Conservation (phyloP, 1,140 invertebrate genomes). For the Dolichoris vasculosae region DNA sequence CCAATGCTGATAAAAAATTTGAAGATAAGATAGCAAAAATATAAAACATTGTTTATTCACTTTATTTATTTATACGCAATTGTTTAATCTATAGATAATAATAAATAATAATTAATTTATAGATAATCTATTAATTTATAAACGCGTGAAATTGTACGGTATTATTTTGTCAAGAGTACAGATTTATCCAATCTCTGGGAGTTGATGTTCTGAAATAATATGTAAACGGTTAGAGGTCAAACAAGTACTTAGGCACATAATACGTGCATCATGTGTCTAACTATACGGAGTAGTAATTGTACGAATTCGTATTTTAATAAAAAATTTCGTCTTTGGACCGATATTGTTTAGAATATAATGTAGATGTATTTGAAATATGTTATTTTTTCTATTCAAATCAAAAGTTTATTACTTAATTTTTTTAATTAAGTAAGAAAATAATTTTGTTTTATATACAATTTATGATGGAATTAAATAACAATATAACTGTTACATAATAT, state of each 20-base stretch:
- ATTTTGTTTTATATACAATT: too few relatives aligned
- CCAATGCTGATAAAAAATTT: too few relatives aligned
- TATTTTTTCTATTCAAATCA: too few relatives aligned
- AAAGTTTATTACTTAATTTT: too few relatives aligned
- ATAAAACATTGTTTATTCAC: too few relatives aligned
- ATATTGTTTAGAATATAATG: background rate
- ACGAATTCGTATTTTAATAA: background rate
- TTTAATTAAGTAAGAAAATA: too few relatives aligned
- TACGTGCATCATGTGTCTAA: background rate
- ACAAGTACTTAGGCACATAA: background rate
- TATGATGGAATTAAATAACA: too few relatives aligned
- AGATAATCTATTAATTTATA: conserved; percentile 4
- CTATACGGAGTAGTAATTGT: background rate
- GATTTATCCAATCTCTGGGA: background rate
- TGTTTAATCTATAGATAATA: too few relatives aligned
- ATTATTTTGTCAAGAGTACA: background rate
- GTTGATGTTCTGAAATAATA: conserved; percentile 9
- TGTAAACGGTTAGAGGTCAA: background rate
- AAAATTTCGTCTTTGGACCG: background rate
- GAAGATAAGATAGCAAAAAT: too few relatives aligned
- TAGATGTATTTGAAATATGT: background rate
- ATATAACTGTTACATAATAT: too few relatives aligned
- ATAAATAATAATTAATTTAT: too few relatives aligned
- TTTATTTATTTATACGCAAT: too few relatives aligned
- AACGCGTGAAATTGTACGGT: background rate